Percentiles rank a stretch among this genome's conserved stretches.
phyloP scores from a whole-genome alignment of 2,113 vertebrate genomes.

The Argyrosomus japonicus region DNA sequence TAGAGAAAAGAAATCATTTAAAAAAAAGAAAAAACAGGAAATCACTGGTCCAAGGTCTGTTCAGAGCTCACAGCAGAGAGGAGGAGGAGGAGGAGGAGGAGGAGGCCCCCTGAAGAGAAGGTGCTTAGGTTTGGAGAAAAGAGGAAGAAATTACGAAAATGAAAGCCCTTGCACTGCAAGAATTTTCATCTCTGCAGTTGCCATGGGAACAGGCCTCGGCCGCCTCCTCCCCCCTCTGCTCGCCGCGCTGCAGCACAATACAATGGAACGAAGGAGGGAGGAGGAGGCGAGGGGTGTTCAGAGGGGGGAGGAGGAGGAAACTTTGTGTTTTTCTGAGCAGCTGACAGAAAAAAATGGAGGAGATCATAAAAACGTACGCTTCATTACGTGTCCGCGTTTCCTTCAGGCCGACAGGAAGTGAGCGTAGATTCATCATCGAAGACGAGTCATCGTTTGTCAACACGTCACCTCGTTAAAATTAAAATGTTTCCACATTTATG shows the following conservation, averaged over 20 bases:
- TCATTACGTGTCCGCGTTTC: neutral
- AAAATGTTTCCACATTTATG: too few species aligned
- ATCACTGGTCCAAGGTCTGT: slow-evolving; percentile 33
- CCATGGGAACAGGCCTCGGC: slow-evolving; percentile 87
- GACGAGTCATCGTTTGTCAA: too few species aligned
- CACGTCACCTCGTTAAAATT: too few species aligned
- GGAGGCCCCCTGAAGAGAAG: slow-evolving; percentile 75
- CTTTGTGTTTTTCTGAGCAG: neutral
- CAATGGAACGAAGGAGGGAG: slow-evolving; percentile 83
- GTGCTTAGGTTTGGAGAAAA: slow-evolving; percentile 82
- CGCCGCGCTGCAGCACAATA: slow-evolving; percentile 71
- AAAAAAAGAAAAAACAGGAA: slow-evolving; percentile 45
- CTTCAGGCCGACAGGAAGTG: neutral
- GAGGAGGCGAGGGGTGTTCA: slow-evolving; percentile 58
- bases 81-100: slow-evolving; percentile 10
- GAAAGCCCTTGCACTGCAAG: slow-evolving; percentile 88
- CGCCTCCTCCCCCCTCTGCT: slow-evolving; percentile 65
- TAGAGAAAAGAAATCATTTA: slow-evolving; percentile 1
- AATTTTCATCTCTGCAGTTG: slow-evolving; percentile 89
- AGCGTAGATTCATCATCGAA: too few species aligned
- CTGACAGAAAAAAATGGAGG: slow-evolving; percentile 1
- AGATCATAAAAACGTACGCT: neutral
- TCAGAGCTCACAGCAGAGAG: slow-evolving; percentile 45
- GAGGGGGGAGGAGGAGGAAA: slow-evolving; percentile 42
- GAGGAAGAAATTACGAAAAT: slow-evolving; percentile 88